Evolutionary conservation across 2,888 invertebrate genomes (phyloP), one percentile per base, ranked within the genome.

Genomic region (Serripes groenlandicus): DNA sequence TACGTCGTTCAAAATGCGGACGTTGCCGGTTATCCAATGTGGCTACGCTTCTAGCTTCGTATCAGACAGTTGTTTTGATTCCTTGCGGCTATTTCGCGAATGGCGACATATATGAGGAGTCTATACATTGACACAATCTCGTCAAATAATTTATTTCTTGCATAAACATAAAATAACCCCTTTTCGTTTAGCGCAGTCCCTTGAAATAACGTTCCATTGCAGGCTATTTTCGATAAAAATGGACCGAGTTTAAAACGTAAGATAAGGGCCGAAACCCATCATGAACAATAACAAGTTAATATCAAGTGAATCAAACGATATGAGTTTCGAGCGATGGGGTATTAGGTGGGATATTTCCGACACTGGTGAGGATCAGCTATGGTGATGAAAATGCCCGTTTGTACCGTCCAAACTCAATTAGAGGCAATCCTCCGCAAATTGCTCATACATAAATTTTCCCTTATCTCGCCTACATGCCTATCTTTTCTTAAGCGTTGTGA

Each of bases 361-460:
- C 66, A 66, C 66, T 26, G 37, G 3, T 30, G 21, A 28, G 80
- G 85, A 79, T 80, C 68, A 73, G 30, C 23, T 11, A 23, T n/a
- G 68, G 80, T 80, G 86, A 86, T 84, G 84, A 80, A 84, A 84
- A 84, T 82, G 78, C 66, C 81, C 62, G 72, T 78, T 77, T 73
- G 80, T 69, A 74, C 75, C 75, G 80, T 80, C 79, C 70, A 86
- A 86, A 86, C 86, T 86, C 86, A 86, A 86, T 86, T 86, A 80
- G 84, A 70, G 21, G 30, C 72, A 68, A 86, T 84, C 86, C 86
- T 37, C 64, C 60, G 69, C 80, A 84, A 86, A 86, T 86, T 84
- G 86, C 86, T 86, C 86, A 86, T 86, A 86, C 86, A 86, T 86
- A 86, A 86, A 86, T 86, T 84, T 84, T 86, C 86, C 78, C 84